Conservation (phyloP, 2,888 invertebrate genomes). For the Drosophila lacicola region DNA sequence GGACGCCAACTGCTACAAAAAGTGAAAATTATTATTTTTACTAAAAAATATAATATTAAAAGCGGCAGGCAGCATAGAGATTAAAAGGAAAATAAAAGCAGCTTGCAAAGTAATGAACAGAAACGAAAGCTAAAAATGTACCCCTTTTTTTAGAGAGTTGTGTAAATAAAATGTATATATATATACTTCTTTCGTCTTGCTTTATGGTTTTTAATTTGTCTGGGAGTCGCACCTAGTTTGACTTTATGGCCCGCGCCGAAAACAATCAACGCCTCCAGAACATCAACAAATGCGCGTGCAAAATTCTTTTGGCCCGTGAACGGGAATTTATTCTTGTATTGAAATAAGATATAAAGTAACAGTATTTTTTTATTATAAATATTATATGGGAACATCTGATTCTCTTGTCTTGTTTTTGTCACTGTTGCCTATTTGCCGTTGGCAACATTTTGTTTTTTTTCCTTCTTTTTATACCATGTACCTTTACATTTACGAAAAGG, state of each 20-base stretch:
- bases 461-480: not conserved
- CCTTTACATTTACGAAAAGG: not conserved
- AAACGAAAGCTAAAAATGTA: conserved; percentile 39
- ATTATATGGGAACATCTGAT: conserved; percentile 10
- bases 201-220: conserved; percentile 48
- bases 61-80: conserved; percentile 17
- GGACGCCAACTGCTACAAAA: conserved; percentile 6
- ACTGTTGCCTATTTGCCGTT: conserved; percentile 25
- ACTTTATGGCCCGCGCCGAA: conserved; percentile 35
- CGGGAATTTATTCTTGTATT: conserved; percentile 4
- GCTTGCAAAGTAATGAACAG: conserved; percentile 48
- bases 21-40: conserved; percentile 34
- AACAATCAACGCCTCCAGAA: conserved; percentile 36
- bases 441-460: conserved; percentile 18
- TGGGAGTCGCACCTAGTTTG: conserved; percentile 33
- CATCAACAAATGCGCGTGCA: conserved; percentile 21
- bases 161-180: not conserved
- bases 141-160: conserved; percentile 36
- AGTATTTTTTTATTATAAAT: conserved; percentile 5
- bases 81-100: conserved; percentile 22
- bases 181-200: conserved; percentile 9
- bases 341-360: conserved; percentile 1
- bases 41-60: conserved; percentile 15
- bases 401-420: conserved; percentile 24
- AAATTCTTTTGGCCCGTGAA: conserved; percentile 7